Evolutionary conservation across 2,888 invertebrate genomes (phyloP), one percentile per base, ranked within the genome.

Genomic region (Lasius fuliginosus): DNA sequence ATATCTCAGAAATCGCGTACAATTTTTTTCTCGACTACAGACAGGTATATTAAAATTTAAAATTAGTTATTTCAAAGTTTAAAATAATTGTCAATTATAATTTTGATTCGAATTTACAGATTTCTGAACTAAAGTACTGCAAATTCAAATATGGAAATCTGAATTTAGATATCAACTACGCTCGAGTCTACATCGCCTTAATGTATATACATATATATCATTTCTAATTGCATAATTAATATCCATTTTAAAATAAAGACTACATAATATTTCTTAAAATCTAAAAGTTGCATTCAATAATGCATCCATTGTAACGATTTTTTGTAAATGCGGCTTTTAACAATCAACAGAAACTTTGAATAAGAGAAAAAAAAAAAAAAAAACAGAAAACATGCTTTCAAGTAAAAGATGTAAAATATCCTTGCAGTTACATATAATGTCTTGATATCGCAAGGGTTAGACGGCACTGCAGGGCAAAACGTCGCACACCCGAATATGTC

Each of bases 401-500:
- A 49, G 18, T 42, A 18, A 11, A 30, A 5, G 40, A 12, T 23
- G 36, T n/a, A n/a, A 65, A 65, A 27, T 23, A 58, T n/a, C 27
- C 40, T 56, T n/a, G 30, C 56, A 49, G 8, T 9, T 18, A 33
- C 49, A 15, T 27, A 40, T 33, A 77, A 42, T 60, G 12, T 73
- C 46, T 81, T 46, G 36, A 1, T 62, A 49, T 49, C 60, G 46
- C 58, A 18, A 73, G 58, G 36, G 18, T 36, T 60, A 79, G 8
- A 58, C 12, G 33, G 12, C 23, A 33, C 74, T 27, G 53, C 60
- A 42, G 42, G 60, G 67, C 64, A 65, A 84, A 83, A 86, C 83
- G 75, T 76, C 79, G 75, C 60, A 79, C 84, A 81, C 82, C 85
- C 77, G 85, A 91, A 92, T 93, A 92, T 90, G 89, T 90, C 87